Conservation (phyloP, 2,113 vertebrate genomes). For the Podarcis muralis region DNA sequence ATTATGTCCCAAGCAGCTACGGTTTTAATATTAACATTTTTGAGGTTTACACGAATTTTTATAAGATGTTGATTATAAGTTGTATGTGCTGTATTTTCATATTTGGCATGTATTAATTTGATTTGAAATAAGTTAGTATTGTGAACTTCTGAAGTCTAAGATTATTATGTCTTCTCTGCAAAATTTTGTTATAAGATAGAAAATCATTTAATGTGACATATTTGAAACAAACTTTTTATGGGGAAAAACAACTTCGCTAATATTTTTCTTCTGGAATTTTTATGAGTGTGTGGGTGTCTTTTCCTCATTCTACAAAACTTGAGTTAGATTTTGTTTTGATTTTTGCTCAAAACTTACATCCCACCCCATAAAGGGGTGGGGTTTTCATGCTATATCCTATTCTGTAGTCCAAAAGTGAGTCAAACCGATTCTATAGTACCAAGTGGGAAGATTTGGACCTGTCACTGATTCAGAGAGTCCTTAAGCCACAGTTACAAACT, state of each 20-base stretch:
- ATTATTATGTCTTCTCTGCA: neutral
- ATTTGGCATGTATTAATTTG: neutral
- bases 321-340: neutral
- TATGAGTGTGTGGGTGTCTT: neutral
- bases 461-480: neutral
- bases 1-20: neutral
- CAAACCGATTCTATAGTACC: neutral
- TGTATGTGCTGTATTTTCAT: neutral
- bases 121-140: neutral
- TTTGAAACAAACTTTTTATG: neutral
- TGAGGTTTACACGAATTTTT: neutral
- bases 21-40: neutral
- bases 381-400: too few species aligned
- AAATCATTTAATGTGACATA: neutral
- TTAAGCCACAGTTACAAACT: rapidly evolving
- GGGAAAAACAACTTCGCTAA: too few species aligned
- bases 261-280: neutral
- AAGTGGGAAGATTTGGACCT: rapidly evolving
- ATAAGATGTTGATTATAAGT: neutral
- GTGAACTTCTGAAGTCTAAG: neutral
- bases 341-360: neutral
- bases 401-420: neutral
- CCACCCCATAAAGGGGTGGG: too few species aligned
- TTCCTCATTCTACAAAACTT: neutral
- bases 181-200: neutral